Base-by-base conservation (phyloP, 2,888 invertebrate genomes). In the Drosophila percnosoma region DNA sequence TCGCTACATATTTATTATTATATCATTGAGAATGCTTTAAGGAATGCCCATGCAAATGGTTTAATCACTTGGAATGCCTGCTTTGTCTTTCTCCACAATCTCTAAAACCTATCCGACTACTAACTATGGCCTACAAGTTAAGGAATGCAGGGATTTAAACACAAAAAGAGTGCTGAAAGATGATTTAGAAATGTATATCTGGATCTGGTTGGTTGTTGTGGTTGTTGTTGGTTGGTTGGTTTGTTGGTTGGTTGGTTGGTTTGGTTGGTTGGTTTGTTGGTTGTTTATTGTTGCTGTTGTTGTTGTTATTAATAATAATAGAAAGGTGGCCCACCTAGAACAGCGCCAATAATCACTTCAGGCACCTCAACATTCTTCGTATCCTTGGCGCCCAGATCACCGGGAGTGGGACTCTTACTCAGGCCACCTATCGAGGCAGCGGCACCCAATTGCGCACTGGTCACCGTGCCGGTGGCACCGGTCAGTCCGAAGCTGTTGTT, bases 301-400 rank as follows among this genome's bases (percentile, higher is more conserved):
- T 18, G 55, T 60, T 69, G 75, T 90, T 92, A 93, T 87, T 92
- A 92, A 80, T 89, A 91, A 88, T 92, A 93, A 90, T 92, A 92
- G 89, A 90, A 92, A 55, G 77, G 85, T 84, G 85, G 92, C 94
- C 94, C 93, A 95, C 98, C 99, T 93, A 99, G 95, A 92, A 99
- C 98, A 92, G 98, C 99, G 92, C 99, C 99, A 93, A 99, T 98
- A 94, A 99, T 98, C 94, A 97, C 96, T 95, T 98, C 98, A 72
- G 98, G 96, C 93, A 99, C 98, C 95, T 99, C 98, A 92, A 98
- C 96, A 94, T 97, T 97, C 95, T 97, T 97, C 92, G 96, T 95
- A 94, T 97, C 97, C 94, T 97, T 97, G 93, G 95, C 95, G 90
- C 94, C 94, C 91, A 95, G 94, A 94, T 96, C 97, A 83, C 96